Evolutionary conservation across 2,797 vertebrate genomes (phyloP), one percentile per base, ranked within the genome.

Genomic region (Masticophis lateralis): DNA sequence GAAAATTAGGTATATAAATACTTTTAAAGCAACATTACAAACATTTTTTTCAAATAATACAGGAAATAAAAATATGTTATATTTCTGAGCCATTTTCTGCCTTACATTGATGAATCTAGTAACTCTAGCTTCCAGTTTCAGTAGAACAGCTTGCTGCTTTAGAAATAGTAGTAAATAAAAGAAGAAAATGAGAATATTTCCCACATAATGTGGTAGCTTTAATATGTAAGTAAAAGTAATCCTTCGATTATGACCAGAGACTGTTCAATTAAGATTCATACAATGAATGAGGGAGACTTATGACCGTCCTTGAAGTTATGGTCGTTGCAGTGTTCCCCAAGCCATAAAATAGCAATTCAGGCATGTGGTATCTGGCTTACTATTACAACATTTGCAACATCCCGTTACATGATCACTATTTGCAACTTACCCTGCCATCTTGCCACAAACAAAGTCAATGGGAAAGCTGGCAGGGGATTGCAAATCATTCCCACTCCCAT

Each of bases 1-100:
- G 90, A 98, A 98, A 97, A 99, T 99, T 97, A 99, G 99, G 99
- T 99, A 97, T 96, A 94, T 92, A 94, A 93, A 89, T 43, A 63
- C 2, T 43, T 96, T 89, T 51, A 3, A 0, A 93, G 89, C 25
- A 89, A 28, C 20, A 53, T 66, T 14, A 32, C 88, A 5, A 92
- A 60, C 95, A 69, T 4, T 59, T 91, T 91, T 28, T 56, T 28
- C 87, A n/a, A 87, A 86, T 59, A 79, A 27, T 86, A 28, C 0
- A 0, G 1, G 47, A 74, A 57, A 5, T 86, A 53, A 91, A 74
- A 25, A 28, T 9, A 32, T 3, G 2, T 74, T 57, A 89, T 94
- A n/a, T 4, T 28, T 91, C 56, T 79, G 20, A 88, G 32, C 66
- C 66, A 86, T 69, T 74, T 13, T 22, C 47, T 63, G 91, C 28